Conservation (phyloP, 1,140 invertebrate genomes). For the Oryctes rhinoceros region DNA sequence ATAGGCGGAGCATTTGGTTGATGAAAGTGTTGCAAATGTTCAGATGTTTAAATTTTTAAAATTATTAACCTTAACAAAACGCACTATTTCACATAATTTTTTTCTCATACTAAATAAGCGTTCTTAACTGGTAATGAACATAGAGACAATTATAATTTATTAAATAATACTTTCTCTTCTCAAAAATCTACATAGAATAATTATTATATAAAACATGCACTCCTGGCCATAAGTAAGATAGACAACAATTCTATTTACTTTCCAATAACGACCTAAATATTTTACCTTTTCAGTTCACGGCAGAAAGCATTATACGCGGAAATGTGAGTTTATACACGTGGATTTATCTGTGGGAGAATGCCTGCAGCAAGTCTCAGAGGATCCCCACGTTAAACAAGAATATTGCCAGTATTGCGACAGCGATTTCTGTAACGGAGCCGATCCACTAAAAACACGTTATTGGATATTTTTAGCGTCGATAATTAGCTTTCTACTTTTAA, state of each 20-base stretch:
- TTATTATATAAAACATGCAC: neutral
- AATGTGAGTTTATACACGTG: slow-evolving; percentile 17
- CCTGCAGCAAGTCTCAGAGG: neutral
- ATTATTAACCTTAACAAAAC: no score
- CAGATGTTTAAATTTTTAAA: no score
- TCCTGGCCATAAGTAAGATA: neutral
- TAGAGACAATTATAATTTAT: no score
- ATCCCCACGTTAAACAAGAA: neutral
- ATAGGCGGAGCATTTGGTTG: no score
- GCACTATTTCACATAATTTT: neutral
- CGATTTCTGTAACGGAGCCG: slow-evolving; percentile 25
- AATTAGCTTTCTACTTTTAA: slow-evolving; percentile 22
- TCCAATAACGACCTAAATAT: no score
- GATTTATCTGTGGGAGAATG: slow-evolving; percentile 32
- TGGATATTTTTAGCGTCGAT: slow-evolving; percentile 5
- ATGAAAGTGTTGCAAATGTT: no score
- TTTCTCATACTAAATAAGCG: neutral
- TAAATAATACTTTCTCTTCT: no score
- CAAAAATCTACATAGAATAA: no score
- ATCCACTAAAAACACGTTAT: neutral
- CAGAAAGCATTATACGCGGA: slow-evolving; percentile 31
- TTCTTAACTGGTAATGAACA: no score
- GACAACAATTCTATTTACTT: no score
- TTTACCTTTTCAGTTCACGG: slow-evolving; percentile 24
- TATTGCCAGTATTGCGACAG: slow-evolving; percentile 26